Percentiles rank a stretch among this genome's conserved stretches.
Evolutionary conservation across 2,113 vertebrate genomes (phyloP).

Genomic region (Centropristis striata): DNA sequence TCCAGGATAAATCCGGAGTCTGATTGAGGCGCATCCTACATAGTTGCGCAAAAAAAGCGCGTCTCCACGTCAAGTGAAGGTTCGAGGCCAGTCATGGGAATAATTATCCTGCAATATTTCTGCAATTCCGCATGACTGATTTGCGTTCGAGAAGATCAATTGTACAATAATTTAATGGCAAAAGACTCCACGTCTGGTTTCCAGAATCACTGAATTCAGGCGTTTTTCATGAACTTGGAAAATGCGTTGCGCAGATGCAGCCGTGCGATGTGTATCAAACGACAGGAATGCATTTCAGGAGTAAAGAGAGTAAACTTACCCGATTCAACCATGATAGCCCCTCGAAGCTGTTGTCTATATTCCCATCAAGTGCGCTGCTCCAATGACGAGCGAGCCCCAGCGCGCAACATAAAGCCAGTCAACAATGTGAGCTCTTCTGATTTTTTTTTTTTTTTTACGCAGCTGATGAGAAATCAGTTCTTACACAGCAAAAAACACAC

Average conservation of each 20-base stretch:
- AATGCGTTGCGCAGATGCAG: slow-evolving; percentile 44
- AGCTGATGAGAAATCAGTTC: slow-evolving; percentile 67
- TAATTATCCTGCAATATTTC: slow-evolving; percentile 20
- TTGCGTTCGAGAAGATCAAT: not conserved
- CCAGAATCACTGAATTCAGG: slow-evolving; percentile 13
- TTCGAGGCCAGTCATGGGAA: slow-evolving; percentile 52
- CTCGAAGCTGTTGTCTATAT: slow-evolving; percentile 70
- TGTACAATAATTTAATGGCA: not conserved
- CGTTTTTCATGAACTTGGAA: slow-evolving; percentile 64
- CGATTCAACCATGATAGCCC: slow-evolving; percentile 50
- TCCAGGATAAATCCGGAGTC: slow-evolving; percentile 17
- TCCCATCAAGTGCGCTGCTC: slow-evolving; percentile 78
- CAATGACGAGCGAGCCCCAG: slow-evolving; percentile 60
- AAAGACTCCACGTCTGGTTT: not conserved
- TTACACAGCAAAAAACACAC: slow-evolving; percentile 26
- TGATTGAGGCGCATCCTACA: slow-evolving; percentile 55
- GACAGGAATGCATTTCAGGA: not conserved
- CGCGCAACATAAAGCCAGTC: slow-evolving; percentile 75
- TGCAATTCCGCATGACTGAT: not conserved
- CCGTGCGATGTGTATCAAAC: slow-evolving; percentile 1
- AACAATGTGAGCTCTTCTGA: slow-evolving; percentile 73
- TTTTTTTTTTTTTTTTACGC: slow-evolving; percentile 68
- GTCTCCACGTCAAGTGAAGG: slow-evolving; percentile 47
- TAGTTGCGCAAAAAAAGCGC: slow-evolving; percentile 72
- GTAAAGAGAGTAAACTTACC: slow-evolving; percentile 77